Base-by-base conservation (phyloP, 2,797 vertebrate genomes). In the Xiphophorus birchmanni region DNA sequence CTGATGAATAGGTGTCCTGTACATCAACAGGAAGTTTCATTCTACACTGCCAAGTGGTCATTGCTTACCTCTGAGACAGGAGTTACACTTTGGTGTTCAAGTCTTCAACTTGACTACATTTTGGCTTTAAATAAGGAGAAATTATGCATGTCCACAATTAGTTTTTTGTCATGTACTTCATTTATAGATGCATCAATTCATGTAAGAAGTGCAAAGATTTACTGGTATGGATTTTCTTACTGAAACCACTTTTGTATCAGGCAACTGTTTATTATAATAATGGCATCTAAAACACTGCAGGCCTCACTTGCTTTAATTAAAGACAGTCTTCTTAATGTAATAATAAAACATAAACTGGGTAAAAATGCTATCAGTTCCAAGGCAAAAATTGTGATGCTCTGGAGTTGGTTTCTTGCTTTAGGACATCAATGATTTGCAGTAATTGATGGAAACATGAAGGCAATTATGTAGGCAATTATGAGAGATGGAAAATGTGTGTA, bases 1-100 rank as follows among this genome's bases (percentile, higher is more conserved):
- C 23, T 44, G 74, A 76, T 47, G 37, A 86, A 83, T 60, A 35
- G 69, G 37, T 37, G 9, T 74, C 76, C 83, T 73, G 73, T 84
- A 82, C 73, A 45, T 52, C 37, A 52, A 35, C 69, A 80, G 73
- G 78, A 83, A 78, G 67, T 84, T 74, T 87, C 71, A 81, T 79
- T 32, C 72, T 18, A 69, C 42, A 29, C 40, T 82, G 83, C 63
- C 73, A 86, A 82, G 29, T 79, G 74, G 73, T 40, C 12, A 35
- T 71, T 75, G 47, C 72, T 81, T 3, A 44, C 60, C 54, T 79
- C 54, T 75, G 45, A 77, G 67, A 45, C 5, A 44, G 54, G 45
- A 76, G 40, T 73, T 75, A 73, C 29, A 58, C 44, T 15, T 48
- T 44, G 29, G 40, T 56, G 40, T 52, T 67, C 44, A 3, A 47